A percentile compares a stretch with the other conserved stretches of the same genome.
Evolutionary conservation across 2,888 invertebrate genomes (phyloP).

Genomic region (Labia minor): DNA sequence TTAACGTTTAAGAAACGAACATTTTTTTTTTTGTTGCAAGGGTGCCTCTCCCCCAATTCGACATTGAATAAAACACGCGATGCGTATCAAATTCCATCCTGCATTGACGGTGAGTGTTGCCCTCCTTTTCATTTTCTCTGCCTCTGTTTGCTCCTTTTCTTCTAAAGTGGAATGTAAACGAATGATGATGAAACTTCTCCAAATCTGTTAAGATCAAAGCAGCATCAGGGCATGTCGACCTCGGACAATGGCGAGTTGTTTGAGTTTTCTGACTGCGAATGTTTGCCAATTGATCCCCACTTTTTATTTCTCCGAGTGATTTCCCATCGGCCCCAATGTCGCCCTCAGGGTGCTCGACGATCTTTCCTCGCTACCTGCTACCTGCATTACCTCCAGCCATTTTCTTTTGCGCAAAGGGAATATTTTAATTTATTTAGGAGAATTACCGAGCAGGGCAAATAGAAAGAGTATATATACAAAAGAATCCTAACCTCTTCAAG

Average conservation of each 20-base stretch:
- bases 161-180: neutral
- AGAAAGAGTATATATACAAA: neutral
- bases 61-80: too few species aligned
- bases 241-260: neutral
- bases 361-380: neutral
- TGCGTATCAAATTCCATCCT: too few species aligned
- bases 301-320: neutral
- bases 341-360: neutral
- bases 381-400: constrained; percentile 1
- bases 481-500: neutral
- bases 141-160: neutral
- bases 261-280: neutral
- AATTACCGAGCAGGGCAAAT: neutral
- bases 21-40: too few species aligned
- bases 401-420: neutral
- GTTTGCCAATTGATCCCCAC: neutral
- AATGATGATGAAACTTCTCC: neutral
- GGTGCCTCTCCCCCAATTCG: too few species aligned
- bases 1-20: too few species aligned
- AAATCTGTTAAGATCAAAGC: neutral
- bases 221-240: neutral
- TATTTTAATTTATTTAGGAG: neutral
- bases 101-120: too few species aligned
- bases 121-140: too few species aligned
- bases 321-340: neutral